Evolutionary conservation across 1,140 invertebrate species (phyloP), one percentile per base, ranked within the genome.

Genomic region (Drosophila arawakana): DNA sequence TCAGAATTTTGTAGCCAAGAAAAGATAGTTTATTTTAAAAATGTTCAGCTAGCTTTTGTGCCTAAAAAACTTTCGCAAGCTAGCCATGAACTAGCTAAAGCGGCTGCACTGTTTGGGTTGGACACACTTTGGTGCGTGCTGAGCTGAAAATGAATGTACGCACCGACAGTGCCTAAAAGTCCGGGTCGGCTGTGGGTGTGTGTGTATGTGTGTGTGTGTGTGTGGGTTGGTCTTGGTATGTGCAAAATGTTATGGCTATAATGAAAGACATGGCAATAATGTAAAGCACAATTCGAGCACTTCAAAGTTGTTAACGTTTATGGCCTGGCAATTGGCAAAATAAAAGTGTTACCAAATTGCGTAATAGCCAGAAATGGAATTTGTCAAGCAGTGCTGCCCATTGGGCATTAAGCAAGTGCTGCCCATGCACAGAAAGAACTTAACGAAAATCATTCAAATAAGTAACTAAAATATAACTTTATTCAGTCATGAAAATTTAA

Each of bases 171-270:
- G 76, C 66, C 52, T 30, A 61, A 39, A 55, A 37, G 49, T 47
- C 21, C 25, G 44, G 30, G 54, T 39, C 37, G 25, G 6, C 25
- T 30, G 25, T 30, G 25, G 25, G 25, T 30, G 25, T 30, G 25
- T 30, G 25, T 30, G 3, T 25, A 4, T 30, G 25, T 30, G 25
- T 5, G 25, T 30, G 25, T 30, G 25, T 65, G 39, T 37, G 65
- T 77, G 82, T 84, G 79, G 66, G 76, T 72, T 68, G 66, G 66
- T 30, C 47, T 41, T 43, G 82, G 82, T 83, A 86, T 86, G 83
- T 83, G 83, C 76, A 88, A 86, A 86, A 82, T 86, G 83, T 86
- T 88, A 82, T 88, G 82, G 82, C 79, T 76, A 83, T 80, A 86
- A 88, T 77, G 76, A 88, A 79, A 81, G 65, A 74, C 80, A 82